Evolutionary conservation across 1,140 invertebrate species (phyloP), one percentile per base, ranked within the genome.

Genomic region (Drosophila ambigua): DNA sequence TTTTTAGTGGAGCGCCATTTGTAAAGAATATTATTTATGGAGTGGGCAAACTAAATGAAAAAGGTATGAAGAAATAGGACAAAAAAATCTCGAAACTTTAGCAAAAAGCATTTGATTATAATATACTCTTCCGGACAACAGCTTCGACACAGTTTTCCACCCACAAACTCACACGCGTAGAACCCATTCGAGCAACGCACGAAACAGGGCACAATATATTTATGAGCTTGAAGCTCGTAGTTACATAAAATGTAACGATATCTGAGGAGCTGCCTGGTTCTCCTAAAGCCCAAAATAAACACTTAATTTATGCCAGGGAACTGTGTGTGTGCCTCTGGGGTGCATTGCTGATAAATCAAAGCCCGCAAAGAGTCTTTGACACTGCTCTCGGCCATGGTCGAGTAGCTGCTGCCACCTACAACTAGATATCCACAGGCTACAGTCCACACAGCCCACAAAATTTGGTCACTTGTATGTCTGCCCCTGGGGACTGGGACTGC

Each of bases 341-440:
- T 74, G 62, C 72, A 75, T 52, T 65, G 52, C 62, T 60, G 72
- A 75, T 75, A 75, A 75, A 75, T 75, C 72, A 75, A 53, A 58
- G 72, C 43, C 72, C 54, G 51, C 72, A 49, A 75, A 75, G 75
- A 75, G 52, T 53, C 72, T 75, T 60, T 75, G 69, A 75, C 61
- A 64, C 52, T 73, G 66, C 66, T 57, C 44, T 68, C 51, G 66
- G 66, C 66, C 66, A 69, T 57, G 66, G 66, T 57, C 66, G 63
- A 69, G 64, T 68, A 45, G 66, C 50, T 68, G 66, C 20, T 48
- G 24, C 44, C 35, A 39, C 11, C 35, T 39, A 15, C 15, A 49
- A 24, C 50, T 16, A 24, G 23, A 24, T 4, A 24, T 24, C 23
- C 23, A 68, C 69, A 55, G n/a, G 16, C 55, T 43, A 52, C 49